Conservation (phyloP, 1,140 invertebrate genomes). For the Drosophila tristis region DNA sequence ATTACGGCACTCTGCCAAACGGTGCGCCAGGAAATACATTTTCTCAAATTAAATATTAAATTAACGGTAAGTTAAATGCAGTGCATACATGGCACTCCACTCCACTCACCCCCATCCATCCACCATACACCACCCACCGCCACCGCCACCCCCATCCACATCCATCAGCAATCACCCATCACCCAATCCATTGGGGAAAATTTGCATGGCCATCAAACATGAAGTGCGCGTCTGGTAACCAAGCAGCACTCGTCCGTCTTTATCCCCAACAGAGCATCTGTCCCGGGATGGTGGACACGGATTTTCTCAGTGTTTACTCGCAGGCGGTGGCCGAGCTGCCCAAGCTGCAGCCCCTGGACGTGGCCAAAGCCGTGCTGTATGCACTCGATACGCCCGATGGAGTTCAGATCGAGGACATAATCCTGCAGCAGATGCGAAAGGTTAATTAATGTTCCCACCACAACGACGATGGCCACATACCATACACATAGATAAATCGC, state of each 20-base stretch:
- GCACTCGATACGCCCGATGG: constrained; percentile 85
- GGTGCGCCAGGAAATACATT: constrained; percentile 86
- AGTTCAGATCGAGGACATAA: constrained; percentile 84
- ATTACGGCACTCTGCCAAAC: constrained; percentile 86
- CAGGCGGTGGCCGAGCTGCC: constrained; percentile 81
- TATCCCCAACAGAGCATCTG: constrained; percentile 85
- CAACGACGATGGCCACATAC: no score
- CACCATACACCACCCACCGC: not conserved
- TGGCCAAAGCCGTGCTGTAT: constrained; percentile 85
- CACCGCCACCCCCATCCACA: not conserved
- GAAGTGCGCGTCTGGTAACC: constrained; percentile 34
- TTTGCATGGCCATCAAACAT: constrained; percentile 50
- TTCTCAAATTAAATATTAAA: constrained; percentile 85
- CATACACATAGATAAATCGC: no score
- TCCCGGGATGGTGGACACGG: constrained; percentile 86
- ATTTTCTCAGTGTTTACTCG: constrained; percentile 85
- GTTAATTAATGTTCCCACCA: constrained; percentile 20
- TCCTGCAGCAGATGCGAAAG: constrained; percentile 74
- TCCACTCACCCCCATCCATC: not conserved
- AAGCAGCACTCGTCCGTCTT: constrained; percentile 7
- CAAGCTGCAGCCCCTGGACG: constrained; percentile 84
- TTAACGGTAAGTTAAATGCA: constrained; percentile 85
- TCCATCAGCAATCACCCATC: no score
- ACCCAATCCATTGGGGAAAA: constrained; percentile 5
- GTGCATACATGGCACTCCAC: constrained; percentile 60